Conservation (phyloP, 2,113 vertebrate species). For the Pomatostomus ruficeps region DNA sequence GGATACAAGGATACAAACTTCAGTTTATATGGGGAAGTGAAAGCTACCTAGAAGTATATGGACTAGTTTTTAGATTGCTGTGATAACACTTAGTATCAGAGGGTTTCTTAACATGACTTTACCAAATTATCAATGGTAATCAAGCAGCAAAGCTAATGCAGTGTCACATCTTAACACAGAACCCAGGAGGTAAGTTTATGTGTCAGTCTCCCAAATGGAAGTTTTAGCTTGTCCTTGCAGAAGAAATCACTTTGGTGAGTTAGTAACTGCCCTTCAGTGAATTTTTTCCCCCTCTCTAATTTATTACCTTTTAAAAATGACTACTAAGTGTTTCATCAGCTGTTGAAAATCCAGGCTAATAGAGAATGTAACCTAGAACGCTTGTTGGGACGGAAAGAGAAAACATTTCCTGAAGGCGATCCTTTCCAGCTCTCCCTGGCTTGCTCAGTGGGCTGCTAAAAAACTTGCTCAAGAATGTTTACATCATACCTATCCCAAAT, state of each 20-base stretch:
- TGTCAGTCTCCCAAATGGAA: neutral
- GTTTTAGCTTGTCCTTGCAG: neutral
- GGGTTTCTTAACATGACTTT: neutral
- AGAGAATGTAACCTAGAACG: slow-evolving; percentile 3
- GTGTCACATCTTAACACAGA: neutral
- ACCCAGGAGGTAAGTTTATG: neutral
- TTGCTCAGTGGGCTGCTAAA: neutral
- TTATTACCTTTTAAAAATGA: slow-evolving; percentile 2
- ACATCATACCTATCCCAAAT: neutral
- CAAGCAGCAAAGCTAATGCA: neutral
- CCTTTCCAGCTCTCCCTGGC: neutral
- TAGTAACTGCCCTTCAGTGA: neutral
- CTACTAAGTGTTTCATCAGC: slow-evolving; percentile 25
- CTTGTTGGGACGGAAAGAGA: neutral
- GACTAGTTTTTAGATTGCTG: neutral
- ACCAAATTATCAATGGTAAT: neutral
- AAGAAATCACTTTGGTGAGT: neutral
- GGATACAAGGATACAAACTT: neutral
- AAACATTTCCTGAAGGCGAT: neutral
- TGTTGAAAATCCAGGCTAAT: neutral
- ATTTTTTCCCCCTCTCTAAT: neutral
- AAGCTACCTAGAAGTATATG: neutral
- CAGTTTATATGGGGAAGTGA: neutral
- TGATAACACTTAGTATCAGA: neutral
- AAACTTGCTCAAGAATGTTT: neutral